Conservation (phyloP, 2,888 invertebrate genomes). For the Criorhina ranunculi region DNA sequence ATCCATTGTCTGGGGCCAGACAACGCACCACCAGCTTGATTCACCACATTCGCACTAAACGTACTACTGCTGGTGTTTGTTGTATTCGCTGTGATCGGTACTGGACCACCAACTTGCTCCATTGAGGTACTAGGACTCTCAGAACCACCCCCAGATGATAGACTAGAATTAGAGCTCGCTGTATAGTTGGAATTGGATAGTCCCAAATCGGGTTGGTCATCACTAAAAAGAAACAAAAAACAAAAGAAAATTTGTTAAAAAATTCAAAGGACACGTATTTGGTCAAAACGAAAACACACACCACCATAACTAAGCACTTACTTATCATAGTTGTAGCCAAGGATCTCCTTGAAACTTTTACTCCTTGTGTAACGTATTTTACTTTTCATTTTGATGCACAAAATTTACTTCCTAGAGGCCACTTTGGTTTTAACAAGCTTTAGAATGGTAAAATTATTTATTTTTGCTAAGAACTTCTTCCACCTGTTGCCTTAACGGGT, state of each 20-base stretch:
- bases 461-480: slow-evolving; percentile 13
- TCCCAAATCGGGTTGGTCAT: slow-evolving; percentile 87
- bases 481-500: slow-evolving; percentile 62
- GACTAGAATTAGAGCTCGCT: slow-evolving; percentile 88
- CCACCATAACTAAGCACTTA: slow-evolving; percentile 77
- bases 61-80: slow-evolving; percentile 77
- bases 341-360: slow-evolving; percentile 82
- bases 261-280: slow-evolving; percentile 1
- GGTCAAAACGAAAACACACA: slow-evolving; percentile 46
- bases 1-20: slow-evolving; percentile 81
- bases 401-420: slow-evolving; percentile 14
- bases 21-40: slow-evolving; percentile 62
- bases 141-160: slow-evolving; percentile 85
- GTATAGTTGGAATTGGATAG: slow-evolving; percentile 86
- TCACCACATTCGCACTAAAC: slow-evolving; percentile 64
- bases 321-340: slow-evolving; percentile 81
- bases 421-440: slow-evolving; percentile 29
- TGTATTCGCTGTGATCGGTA: slow-evolving; percentile 67
- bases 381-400: slow-evolving; percentile 79
- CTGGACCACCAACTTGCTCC: slow-evolving; percentile 86
- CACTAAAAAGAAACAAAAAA: slow-evolving; percentile 86
- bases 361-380: slow-evolving; percentile 82
- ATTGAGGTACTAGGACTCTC: slow-evolving; percentile 91
- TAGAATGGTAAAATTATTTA: slow-evolving; percentile 21
- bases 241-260: slow-evolving; percentile 4